Percentiles rank a stretch among this genome's conserved stretches.
Conservation (phyloP, 53 echinoderm and acorn worm species). For the Holothuria leucospilota region DNA sequence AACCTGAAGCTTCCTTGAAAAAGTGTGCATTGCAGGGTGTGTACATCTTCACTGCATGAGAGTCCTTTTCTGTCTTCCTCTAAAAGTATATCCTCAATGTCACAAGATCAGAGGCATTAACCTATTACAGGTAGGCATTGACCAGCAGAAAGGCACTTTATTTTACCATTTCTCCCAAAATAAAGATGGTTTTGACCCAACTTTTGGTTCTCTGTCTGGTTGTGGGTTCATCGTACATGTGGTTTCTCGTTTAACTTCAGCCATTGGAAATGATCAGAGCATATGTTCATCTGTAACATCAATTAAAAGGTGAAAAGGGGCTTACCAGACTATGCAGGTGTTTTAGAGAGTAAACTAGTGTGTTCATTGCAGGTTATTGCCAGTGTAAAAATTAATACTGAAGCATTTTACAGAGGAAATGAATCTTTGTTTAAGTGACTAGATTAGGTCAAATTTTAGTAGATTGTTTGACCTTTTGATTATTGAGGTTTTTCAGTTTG, state of each 20-base stretch:
- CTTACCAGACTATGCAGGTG: slow-evolving; percentile 31
- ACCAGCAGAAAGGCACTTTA: neutral
- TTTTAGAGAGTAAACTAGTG: slow-evolving; percentile 6
- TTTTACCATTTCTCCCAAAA: neutral
- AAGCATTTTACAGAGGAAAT: slow-evolving; percentile 4
- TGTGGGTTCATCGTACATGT: slow-evolving; percentile 2
- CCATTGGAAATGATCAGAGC: slow-evolving; percentile 45
- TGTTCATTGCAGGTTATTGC: neutral
- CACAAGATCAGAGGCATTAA: neutral
- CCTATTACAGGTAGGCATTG: slow-evolving; percentile 15
- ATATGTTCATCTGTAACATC: slow-evolving; percentile 39
- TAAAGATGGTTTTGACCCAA: slow-evolving; percentile 18
- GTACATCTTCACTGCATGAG: too few relatives aligned
- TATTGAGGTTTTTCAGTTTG: slow-evolving; percentile 2
- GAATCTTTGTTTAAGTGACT: slow-evolving; percentile 38
- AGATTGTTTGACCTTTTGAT: neutral
- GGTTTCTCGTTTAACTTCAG: slow-evolving; percentile 36
- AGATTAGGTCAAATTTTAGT: slow-evolving; percentile 25
- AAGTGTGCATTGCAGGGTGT: too few relatives aligned
- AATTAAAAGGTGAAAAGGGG: slow-evolving; percentile 40
- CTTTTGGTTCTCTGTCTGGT: neutral
- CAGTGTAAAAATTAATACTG: neutral
- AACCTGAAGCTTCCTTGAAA: too few relatives aligned
- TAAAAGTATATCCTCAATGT: too few relatives aligned
- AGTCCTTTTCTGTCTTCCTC: too few relatives aligned